Evolutionary conservation across 1,140 invertebrate species (phyloP), one percentile per base, ranked within the genome.

Genomic region (Magallana angulata): DNA sequence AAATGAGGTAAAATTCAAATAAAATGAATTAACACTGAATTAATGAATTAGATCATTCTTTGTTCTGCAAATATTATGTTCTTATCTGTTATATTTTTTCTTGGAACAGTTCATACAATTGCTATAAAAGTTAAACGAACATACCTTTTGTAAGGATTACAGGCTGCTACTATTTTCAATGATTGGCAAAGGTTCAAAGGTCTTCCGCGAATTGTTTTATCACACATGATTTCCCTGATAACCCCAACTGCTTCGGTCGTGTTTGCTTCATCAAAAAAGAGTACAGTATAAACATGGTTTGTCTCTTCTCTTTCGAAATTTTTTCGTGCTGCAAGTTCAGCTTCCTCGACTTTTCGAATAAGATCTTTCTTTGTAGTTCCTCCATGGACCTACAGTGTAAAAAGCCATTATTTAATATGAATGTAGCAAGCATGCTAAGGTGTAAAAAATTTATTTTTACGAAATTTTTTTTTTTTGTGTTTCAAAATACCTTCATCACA

Each of bases 241-340:
- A 94, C 64, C 57, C 93, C 93, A 58, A 94, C 92, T 7, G 92
- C 91, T 84, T 93, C 92, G 64, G 94, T 94, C 36, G 94, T 94
- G 90, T 94, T 94, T 7, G 93, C 93, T 86, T 94, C 94, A 88
- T 94, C 94, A 90, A 94, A 94, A 87, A 94, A 94, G 81, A 94
- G 83, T 4, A 94, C 92, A 57, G 93, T 94, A 24, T 24, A 24
- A 81, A 92, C 90, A 16, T 93, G 90, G 36, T 88, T 82, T 11
- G 87, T 71, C 58, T 68, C 82, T 68, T 89, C 87, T 7, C 81
- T 64, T 11, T 89, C 76, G 6, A 68, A 36, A 87, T 93, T 94
- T 62, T 84, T 11, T 8, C 83, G 58, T 24, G 94, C 91, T 11
- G 92, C 83, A 82, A 76, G 24, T 81, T 91, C 90, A n/a, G 93